These are phyloP conservation scores for Tiliacea aurago DNA, from an alignment of 2,888 invertebrate genomes.

Conservation along the genomic window DNA sequence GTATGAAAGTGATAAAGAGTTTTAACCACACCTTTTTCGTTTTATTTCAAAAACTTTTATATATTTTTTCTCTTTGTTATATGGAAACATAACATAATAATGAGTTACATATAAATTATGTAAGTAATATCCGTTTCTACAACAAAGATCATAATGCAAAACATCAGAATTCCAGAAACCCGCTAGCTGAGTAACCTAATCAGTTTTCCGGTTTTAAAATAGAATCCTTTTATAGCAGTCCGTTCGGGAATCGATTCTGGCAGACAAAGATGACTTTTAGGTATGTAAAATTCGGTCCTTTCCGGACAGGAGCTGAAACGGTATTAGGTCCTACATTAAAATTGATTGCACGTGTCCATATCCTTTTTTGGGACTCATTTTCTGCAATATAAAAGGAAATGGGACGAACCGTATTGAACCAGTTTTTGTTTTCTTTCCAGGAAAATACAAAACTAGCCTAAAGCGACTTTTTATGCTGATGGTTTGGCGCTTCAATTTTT, in stretches of 20 bases:
- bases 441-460: constrained; percentile 34
- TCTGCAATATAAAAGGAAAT: constrained; percentile 61
- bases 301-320: constrained; percentile 52
- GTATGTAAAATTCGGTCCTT: constrained; percentile 59
- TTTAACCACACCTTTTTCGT: not conserved
- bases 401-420: constrained; percentile 53
- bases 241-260: constrained; percentile 44
- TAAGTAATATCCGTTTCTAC: not conserved
- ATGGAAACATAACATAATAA: not conserved
- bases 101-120: not conserved
- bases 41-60: not conserved
- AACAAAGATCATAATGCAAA: constrained; percentile 6
- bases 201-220: constrained; percentile 48
- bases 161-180: constrained; percentile 20
- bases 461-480: constrained; percentile 35
- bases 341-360: constrained; percentile 63
- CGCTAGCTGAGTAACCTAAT: constrained; percentile 47
- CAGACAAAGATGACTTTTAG: constrained; percentile 51
- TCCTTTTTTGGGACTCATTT: constrained; percentile 63
- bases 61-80: constrained; percentile 13
- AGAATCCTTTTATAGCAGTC: constrained; percentile 38
- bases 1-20: constrained; percentile 13
- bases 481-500: not conserved
- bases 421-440: constrained; percentile 55
- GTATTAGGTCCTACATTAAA: constrained; percentile 61